phyloP scores from a whole-genome alignment of 2,797 vertebrate species.

The Perodicticus potto region DNA sequence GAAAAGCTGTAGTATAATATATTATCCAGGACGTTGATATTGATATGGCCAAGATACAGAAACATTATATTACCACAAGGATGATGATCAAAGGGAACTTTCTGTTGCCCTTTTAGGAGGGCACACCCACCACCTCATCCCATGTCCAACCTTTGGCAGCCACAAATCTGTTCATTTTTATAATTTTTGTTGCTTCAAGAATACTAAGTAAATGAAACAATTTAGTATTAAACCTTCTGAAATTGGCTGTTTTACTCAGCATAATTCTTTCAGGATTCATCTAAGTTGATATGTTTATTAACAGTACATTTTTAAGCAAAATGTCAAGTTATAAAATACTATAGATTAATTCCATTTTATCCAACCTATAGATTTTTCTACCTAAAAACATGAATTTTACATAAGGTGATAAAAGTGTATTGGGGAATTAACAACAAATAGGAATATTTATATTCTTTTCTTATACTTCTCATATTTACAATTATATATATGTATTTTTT shows the following conservation, averaged over 20 bases:
- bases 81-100: neutral
- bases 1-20: neutral
- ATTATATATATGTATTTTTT: neutral
- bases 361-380: neutral
- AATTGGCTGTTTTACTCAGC: neutral
- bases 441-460: neutral
- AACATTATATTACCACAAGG: neutral
- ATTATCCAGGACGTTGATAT: neutral
- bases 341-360: neutral
- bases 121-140: neutral
- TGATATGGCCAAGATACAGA: neutral
- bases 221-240: neutral
- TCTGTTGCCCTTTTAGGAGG: neutral
- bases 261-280: neutral
- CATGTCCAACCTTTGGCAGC: neutral
- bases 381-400: neutral
- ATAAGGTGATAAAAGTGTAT: neutral
- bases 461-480: neutral
- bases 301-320: constrained; percentile 34
- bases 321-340: neutral
- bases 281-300: neutral
- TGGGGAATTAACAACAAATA: neutral
- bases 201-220: neutral
- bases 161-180: neutral
- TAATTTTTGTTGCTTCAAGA: neutral